phyloP scores from a whole-genome alignment of 2,888 invertebrate species.

The Diloba caeruleocephala region DNA sequence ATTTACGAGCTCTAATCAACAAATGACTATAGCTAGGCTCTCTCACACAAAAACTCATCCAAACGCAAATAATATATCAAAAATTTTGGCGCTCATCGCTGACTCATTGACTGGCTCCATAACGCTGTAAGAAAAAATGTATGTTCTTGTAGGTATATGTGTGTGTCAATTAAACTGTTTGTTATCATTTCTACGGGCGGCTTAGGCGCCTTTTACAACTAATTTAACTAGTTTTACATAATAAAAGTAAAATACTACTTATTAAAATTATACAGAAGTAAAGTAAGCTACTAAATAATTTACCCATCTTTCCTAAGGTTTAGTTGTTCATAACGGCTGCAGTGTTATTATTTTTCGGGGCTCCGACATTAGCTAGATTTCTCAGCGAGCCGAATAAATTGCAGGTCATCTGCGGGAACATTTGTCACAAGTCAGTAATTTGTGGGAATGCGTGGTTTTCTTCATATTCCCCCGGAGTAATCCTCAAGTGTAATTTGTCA shows the following conservation, averaged over 20 bases:
- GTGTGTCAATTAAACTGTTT: no score
- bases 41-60: no score
- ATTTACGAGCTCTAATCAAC: no score
- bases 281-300: neutral
- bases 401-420: slow-evolving; percentile 71
- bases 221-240: neutral
- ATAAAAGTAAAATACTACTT: neutral
- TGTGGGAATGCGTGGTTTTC: slow-evolving; percentile 78
- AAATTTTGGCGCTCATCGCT: no score
- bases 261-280: no score
- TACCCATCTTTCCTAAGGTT: neutral
- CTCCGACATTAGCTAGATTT: slow-evolving; percentile 64
- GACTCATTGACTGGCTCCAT: no score
- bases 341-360: slow-evolving; percentile 56
- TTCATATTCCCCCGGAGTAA: slow-evolving; percentile 78
- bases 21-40: no score
- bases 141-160: no score
- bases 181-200: no score
- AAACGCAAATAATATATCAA: no score
- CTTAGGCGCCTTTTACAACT: no score
- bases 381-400: slow-evolving; percentile 65
- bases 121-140: no score
- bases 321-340: slow-evolving; percentile 39
- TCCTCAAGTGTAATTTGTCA: slow-evolving; percentile 80
- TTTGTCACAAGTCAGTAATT: slow-evolving; percentile 79